Percentiles rank a stretch among this genome's conserved stretches.
Conservation (phyloP, 2,797 vertebrate genomes). For the Sparus aurata region DNA sequence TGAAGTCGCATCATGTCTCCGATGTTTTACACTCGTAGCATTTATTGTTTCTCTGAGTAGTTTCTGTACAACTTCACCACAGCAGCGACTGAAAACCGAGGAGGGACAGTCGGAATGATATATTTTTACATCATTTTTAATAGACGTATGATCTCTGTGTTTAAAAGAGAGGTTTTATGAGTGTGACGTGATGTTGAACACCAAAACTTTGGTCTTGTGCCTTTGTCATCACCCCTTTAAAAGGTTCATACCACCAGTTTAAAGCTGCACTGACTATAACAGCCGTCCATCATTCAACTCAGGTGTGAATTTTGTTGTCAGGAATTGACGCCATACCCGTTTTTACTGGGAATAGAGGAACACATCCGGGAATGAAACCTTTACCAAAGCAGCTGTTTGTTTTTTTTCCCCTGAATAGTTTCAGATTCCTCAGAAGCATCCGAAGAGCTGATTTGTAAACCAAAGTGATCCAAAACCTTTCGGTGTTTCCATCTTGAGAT, state of each 20-base stretch:
- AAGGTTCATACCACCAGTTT: conserved; percentile 24
- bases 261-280: conserved; percentile 17
- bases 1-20: conserved; percentile 4
- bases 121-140: conserved; percentile 50
- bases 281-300: conserved; percentile 35
- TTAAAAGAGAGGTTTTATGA: conserved; percentile 14
- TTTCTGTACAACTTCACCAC: conserved; percentile 37
- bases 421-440: conserved; percentile 13
- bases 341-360: not conserved
- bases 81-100: conserved; percentile 34
- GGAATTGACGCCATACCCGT: not conserved
- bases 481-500: not conserved
- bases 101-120: conserved; percentile 18
- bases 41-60: conserved; percentile 30
- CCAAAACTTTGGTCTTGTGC: conserved; percentile 18
- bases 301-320: conserved; percentile 29
- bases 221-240: conserved; percentile 19
- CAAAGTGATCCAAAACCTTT: not conserved
- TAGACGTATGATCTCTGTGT: not conserved
- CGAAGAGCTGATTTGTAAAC: not conserved
- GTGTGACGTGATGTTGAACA: not conserved
- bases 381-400: conserved; percentile 18
- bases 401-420: not conserved
- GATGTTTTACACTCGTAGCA: conserved; percentile 49
- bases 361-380: not conserved